A percentile compares a stretch with the other conserved stretches of the same genome.
phyloP scores from a whole-genome alignment of 1,140 invertebrate genomes.

The Drosophila ambigua region DNA sequence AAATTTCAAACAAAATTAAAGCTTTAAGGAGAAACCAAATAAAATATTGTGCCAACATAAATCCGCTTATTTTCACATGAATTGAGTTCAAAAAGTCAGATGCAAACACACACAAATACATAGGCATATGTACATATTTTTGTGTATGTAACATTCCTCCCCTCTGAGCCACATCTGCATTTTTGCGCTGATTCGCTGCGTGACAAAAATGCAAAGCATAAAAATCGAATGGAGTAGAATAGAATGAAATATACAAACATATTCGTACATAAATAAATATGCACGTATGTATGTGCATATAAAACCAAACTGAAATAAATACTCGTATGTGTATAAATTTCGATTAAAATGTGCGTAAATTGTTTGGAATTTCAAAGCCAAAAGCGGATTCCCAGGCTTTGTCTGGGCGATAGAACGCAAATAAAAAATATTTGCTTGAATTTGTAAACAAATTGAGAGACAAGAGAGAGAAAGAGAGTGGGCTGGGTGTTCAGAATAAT shows the following conservation, averaged over 20 bases:
- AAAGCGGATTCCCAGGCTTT: constrained; percentile 19
- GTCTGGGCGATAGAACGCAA: constrained; percentile 30
- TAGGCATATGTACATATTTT: no score
- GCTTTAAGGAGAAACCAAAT: constrained; percentile 9
- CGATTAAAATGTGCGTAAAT: constrained; percentile 50
- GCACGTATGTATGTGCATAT: constrained; percentile 9
- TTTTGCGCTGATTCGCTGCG: constrained; percentile 45
- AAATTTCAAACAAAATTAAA: constrained; percentile 26
- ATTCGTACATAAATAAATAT: constrained; percentile 8
- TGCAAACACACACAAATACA: constrained; percentile 14
- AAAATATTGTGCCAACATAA: constrained; percentile 32
- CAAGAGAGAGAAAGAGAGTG: constrained; percentile 15
- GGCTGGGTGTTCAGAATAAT: constrained; percentile 29
- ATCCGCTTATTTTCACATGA: constrained; percentile 59
- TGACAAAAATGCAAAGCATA: constrained; percentile 45
- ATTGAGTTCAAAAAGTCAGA: constrained; percentile 45
- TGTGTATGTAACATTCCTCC: constrained; percentile 30
- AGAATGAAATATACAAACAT: constrained; percentile 9
- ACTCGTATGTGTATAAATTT: constrained; percentile 24
- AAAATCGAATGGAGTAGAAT: constrained; percentile 4
- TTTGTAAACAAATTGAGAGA: constrained; percentile 59
- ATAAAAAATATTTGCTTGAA: constrained; percentile 31
- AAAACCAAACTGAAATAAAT: not conserved
- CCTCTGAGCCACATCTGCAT: constrained; percentile 33
- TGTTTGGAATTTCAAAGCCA: constrained; percentile 34